These are phyloP conservation scores for Otolemur crassicaudatus DNA, from an alignment of 2,797 vertebrate species.

Conservation along the genomic window DNA sequence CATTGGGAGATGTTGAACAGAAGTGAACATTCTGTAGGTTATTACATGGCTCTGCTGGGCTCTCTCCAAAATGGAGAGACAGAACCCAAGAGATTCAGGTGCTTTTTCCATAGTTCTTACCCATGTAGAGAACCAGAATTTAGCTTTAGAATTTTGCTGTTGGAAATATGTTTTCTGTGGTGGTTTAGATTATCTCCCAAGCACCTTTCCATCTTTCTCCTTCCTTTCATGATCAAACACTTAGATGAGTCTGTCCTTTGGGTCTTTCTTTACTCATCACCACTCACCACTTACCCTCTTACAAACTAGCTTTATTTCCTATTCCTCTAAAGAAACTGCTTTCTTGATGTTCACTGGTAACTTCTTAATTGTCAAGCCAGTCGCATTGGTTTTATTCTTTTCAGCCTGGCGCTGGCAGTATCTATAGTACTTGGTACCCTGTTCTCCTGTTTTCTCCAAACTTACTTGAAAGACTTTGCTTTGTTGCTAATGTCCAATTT, in stretches of 20 bases:
- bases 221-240: background rate
- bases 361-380: background rate
- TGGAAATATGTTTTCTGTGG: slow-evolving; percentile 12
- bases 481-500: background rate
- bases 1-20: slow-evolving; percentile 31
- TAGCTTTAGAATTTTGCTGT: background rate
- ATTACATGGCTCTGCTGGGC: background rate
- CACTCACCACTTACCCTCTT: background rate
- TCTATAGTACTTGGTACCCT: background rate
- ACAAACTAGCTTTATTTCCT: background rate
- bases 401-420: background rate
- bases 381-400: background rate
- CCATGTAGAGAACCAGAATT: background rate
- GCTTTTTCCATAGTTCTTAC: background rate
- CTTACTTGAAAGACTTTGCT: background rate
- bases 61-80: slow-evolving; percentile 42
- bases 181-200: background rate
- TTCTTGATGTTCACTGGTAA: background rate
- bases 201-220: background rate
- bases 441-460: background rate
- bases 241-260: background rate
- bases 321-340: background rate
- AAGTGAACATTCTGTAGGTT: slow-evolving; percentile 38
- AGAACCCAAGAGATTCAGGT: slow-evolving; percentile 22
- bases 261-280: background rate